These are phyloP conservation scores for Leptonema lineaticorne DNA, from an alignment of 1,140 invertebrate species.

Conservation along the genomic window DNA sequence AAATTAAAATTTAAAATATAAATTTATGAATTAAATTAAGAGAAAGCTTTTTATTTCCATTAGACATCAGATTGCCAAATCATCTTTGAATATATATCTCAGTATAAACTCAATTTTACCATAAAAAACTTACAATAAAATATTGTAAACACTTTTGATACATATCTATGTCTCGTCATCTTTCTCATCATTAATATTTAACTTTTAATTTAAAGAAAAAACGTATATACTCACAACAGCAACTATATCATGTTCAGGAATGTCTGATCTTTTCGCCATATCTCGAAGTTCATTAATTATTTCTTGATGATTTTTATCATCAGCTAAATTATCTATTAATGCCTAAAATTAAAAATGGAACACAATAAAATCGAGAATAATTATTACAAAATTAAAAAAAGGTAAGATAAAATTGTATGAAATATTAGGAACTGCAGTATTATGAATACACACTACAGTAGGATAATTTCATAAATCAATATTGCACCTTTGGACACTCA, in stretches of 20 bases:
- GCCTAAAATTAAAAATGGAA: constrained; percentile 44
- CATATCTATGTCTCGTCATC: constrained; percentile 41
- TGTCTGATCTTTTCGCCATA: constrained; percentile 74
- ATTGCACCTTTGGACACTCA: constrained; percentile 32
- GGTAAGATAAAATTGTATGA: not conserved
- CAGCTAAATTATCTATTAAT: constrained; percentile 78
- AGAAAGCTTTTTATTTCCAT: not conserved
- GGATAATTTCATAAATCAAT: constrained; percentile 21
- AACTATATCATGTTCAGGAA: constrained; percentile 88
- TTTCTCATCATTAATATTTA: constrained; percentile 34
- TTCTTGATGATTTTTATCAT: constrained; percentile 78
- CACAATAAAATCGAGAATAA: not conserved
- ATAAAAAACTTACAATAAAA: constrained; percentile 33
- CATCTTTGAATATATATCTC: constrained; percentile 27
- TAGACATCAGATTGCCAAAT: constrained; percentile 41
- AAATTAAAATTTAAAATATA: not conserved
- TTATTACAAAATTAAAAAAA: not conserved
- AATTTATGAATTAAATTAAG: constrained; percentile 5
- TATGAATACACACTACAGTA: constrained; percentile 7
- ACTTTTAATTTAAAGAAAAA: not conserved
- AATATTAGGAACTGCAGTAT: constrained; percentile 25
- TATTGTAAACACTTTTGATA: constrained; percentile 10
- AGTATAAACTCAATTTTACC: not conserved
- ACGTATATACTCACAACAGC: constrained; percentile 62
- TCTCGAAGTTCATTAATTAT: constrained; percentile 83